phyloP scores from a whole-genome alignment of 2,797 vertebrate species.

The Ptychobarbus kaznakovi region DNA sequence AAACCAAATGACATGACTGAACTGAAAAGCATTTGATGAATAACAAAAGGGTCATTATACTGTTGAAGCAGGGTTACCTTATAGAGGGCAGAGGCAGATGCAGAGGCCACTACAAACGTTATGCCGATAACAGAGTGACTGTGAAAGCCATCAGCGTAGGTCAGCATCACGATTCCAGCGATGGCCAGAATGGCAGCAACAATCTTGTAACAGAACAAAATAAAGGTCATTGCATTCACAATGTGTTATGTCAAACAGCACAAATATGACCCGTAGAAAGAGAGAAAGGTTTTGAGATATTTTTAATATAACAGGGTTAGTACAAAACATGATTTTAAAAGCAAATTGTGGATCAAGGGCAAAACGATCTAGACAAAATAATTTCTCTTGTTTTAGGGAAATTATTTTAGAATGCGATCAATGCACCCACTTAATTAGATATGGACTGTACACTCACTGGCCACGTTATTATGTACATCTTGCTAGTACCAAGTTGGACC shows the following conservation, averaged over 20 bases:
- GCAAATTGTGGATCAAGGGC: background rate
- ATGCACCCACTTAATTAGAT: background rate
- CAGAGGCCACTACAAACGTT: slow-evolving; percentile 93
- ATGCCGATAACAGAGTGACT: slow-evolving; percentile 97
- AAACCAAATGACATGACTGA: background rate
- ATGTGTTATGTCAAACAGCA: slow-evolving; percentile 13
- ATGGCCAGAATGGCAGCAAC: slow-evolving; percentile 98
- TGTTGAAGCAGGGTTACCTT: slow-evolving; percentile 79
- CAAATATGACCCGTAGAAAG: no score
- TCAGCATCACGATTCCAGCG: slow-evolving; percentile 98
- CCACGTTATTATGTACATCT: no score
- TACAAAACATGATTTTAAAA: background rate
- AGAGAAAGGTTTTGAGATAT: background rate
- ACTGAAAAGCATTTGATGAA: background rate
- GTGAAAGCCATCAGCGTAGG: slow-evolving; percentile 96
- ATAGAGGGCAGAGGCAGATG: slow-evolving; percentile 94
- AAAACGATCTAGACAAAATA: background rate
- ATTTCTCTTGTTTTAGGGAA: background rate
- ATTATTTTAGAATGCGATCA: background rate
- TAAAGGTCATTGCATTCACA: background rate
- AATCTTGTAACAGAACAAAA: slow-evolving; percentile 79
- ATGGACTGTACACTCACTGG: background rate
- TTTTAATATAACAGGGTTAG: background rate
- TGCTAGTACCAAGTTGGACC: no score
- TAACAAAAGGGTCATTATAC: background rate